Base-by-base conservation (phyloP, 2,797 vertebrate species). In the Acomys russatus region DNA sequence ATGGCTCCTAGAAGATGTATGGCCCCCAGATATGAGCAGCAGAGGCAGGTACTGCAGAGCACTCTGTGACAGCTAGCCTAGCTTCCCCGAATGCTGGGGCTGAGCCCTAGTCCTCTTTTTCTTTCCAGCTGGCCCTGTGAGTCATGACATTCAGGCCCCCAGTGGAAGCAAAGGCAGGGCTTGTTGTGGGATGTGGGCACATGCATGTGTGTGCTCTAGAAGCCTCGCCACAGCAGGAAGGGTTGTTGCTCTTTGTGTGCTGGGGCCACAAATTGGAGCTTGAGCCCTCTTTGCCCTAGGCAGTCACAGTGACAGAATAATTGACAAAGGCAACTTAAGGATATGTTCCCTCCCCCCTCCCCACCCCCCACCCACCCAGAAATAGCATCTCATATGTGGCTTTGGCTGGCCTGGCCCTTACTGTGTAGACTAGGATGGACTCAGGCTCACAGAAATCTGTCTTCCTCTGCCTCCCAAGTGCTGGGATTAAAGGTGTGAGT, bases 181-280 rank as follows among this genome's bases (percentile, higher is more conserved):
- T 22, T 84, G 1, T 22, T 84, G 1, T 23, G 51, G 76, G 38
- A 23, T 71, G 15, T 2, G 4, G 59, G 54, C 68, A 9, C 9
- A 20, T 6, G 1, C 54, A 25, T 44, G 7, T 9, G 30, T 6
- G n/a, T 8, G 25, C 18, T 12, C 11, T 9, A 0, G 51, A 59
- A 38, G 54, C n/a, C 49, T 90, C 14, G 38, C n/a, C 71, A 15
- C 5, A 22, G 35, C 30, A 61, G 59, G 49, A 35, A 86, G 74
- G 66, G 59, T 28, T 44, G 59, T 56, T 94, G 44, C 44, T 88
- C 76, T 77, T 28, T 35, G 25, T 35, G 70, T 35, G 33, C 63
- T 77, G 33, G 44, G 23, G 71, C 7, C 20, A 2, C 11, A 35
- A 35, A 18, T 73, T 10, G 85, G 79, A 80, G 35, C 66, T 22